Base-by-base conservation (phyloP, 2,888 invertebrate species). In the Patella caerulea region DNA sequence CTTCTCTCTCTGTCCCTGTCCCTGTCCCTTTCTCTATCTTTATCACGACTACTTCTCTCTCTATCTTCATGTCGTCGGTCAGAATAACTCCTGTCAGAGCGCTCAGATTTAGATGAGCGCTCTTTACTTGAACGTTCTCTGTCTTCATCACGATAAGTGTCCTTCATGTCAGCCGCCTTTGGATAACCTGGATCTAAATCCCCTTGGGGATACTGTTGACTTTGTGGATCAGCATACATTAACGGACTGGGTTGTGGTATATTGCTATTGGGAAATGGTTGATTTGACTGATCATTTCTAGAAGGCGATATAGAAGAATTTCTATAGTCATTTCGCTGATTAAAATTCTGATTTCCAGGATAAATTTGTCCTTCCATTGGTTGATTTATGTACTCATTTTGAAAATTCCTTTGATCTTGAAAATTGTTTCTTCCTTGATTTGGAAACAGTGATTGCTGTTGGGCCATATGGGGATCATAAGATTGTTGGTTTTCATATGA, bases 1-100 rank as follows among this genome's bases (percentile, higher is more conserved):
- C 72, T 70, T 59, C 80, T 72, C 54, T 79, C 78, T 79, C 80
- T 82, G 19, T 81, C 81, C 77, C 88, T 84, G 72, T 87, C 85
- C 71, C 88, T 85, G 53, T 92, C 86, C 52, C 90, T 84, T 72
- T 82, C 82, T 53, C 81, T 75, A 65, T 81, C 78, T 71, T 79
- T 81, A 54, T 79, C 81, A 15, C 76, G 73, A 24, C 72, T 73
- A n/a, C 80, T 80, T 74, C 82, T 77, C 29, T 72, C 76, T 54
- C 78, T 73, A 70, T 78, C 79, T 71, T 79, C 79, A 55, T 78
- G 77, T 65, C 83, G 73, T 24, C 79, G 72, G 34, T 78, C 76
- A 14, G 75, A 75, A 71, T 52, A 74, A n/a, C 76, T 79, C 12
- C 80, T 73, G 52, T 82, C 82, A 19, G 79, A 59, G 52, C 78